A percentile compares a stretch with the other conserved stretches of the same genome.
These are phyloP conservation scores for Onthophagus sagittarius DNA, from an alignment of 2,888 invertebrate species.

Conservation along the genomic window DNA sequence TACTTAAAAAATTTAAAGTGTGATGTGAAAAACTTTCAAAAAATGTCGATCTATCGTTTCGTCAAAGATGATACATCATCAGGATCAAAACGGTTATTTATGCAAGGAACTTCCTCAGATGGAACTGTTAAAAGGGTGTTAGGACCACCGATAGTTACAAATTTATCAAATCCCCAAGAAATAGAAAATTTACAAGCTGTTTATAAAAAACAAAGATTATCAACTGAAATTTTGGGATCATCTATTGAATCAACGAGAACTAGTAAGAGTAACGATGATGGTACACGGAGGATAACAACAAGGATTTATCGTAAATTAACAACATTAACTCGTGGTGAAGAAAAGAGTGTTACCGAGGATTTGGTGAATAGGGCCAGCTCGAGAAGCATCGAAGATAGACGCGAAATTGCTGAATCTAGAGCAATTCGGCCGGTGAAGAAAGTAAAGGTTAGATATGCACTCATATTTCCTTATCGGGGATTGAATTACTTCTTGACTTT, in stretches of 20 bases:
- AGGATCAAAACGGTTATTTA: slow-evolving; percentile 65
- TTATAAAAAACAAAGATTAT: slow-evolving; percentile 75
- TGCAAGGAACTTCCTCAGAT: slow-evolving; percentile 56
- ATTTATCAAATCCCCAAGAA: slow-evolving; percentile 38
- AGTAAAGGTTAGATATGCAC: slow-evolving; percentile 64
- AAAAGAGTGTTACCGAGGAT: slow-evolving; percentile 70
- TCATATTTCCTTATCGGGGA: background rate
- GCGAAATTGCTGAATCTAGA: slow-evolving; percentile 54
- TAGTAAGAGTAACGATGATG: slow-evolving; percentile 73
- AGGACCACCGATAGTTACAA: slow-evolving; percentile 45
- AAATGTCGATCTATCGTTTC: slow-evolving; percentile 68
- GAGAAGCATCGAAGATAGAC: slow-evolving; percentile 56
- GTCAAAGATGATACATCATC: slow-evolving; percentile 52
- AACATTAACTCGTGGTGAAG: slow-evolving; percentile 81
- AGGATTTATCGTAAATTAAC: slow-evolving; percentile 85
- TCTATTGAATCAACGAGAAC: slow-evolving; percentile 81
- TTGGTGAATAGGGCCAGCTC: slow-evolving; percentile 56
- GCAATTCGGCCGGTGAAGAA: slow-evolving; percentile 62
- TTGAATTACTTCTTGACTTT: background rate
- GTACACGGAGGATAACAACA: slow-evolving; percentile 78
- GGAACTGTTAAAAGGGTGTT: slow-evolving; percentile 25
- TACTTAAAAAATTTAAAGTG: background rate
- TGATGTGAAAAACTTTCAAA: slow-evolving; percentile 17
- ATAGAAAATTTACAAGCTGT: slow-evolving; percentile 68
- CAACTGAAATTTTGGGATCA: slow-evolving; percentile 81